Evolutionary conservation across 2,797 vertebrate species (phyloP), one percentile per base, ranked within the genome.

Genomic region (Jordanella pulchra): DNA sequence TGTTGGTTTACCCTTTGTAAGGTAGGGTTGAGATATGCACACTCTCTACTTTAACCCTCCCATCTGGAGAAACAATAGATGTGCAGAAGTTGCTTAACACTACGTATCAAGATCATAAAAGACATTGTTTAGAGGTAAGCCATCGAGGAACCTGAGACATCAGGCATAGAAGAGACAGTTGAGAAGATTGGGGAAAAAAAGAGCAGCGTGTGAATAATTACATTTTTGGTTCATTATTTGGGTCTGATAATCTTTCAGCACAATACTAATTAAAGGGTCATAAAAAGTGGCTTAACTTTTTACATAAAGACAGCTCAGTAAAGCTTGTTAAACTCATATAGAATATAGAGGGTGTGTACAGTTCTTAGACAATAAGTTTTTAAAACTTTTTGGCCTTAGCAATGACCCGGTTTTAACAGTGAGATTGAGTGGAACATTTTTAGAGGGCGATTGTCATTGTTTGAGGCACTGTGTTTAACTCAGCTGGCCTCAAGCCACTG

Each of bases 71-170:
- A 75, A 92, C 90, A 91, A 93, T 90, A 73, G 80, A 71, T 61
- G 74, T 68, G 90, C 76, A 87, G 80, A 86, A 88, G 84, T 85
- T 89, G 84, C 84, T 86, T 86, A 89, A 87, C 82, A 81, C 86
- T 68, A 89, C 91, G 87, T 92, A 91, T 92, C 87, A 84, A 86
- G 86, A 89, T 89, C 77, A 92, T 88, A 91, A 91, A 84, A 85
- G 76, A 87, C 80, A 88, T 92, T 90, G 87, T 89, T 84, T 71
- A 69, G 78, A 73, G 77, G 61, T 78, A 82, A 83, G 85, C 81
- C 82, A 83, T 79, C 80, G 79, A 89, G 89, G 84, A 92, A 92
- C 89, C 88, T 75, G 89, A 93, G 81, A 87, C 87, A 85, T 76
- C n/a, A 47, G 64, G 69, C 75, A 87, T 85, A 86, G 79, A 86